Evolutionary conservation across 2,797 vertebrate species (phyloP).

Genomic region (Acanthurus tractus): DNA sequence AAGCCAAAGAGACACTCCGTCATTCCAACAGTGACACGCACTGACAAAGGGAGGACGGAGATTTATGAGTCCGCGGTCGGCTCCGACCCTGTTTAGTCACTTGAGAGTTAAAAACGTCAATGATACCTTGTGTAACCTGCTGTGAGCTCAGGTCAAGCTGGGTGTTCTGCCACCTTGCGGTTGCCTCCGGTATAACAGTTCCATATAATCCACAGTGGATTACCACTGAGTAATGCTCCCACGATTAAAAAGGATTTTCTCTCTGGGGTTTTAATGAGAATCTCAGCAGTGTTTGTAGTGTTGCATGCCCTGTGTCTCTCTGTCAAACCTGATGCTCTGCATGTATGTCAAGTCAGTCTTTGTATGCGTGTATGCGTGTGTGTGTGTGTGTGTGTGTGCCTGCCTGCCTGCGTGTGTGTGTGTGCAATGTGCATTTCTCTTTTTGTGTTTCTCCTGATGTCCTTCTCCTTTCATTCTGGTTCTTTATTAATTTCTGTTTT

Average conservation of each 20-base stretch:
- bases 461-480: background rate
- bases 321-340: constrained; percentile 34
- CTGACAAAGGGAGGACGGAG: background rate
- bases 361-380: constrained; percentile 1
- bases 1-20: too few relatives aligned
- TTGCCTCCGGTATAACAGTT: constrained; percentile 37
- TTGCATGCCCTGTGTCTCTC: constrained; percentile 37
- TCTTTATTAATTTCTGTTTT: background rate
- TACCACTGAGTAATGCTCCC: constrained; percentile 69
- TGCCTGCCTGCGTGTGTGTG: too few relatives aligned
- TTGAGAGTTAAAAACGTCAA: constrained; percentile 21
- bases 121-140: constrained; percentile 1
- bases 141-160: constrained; percentile 10
- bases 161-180: constrained; percentile 58
- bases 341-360: constrained; percentile 29
- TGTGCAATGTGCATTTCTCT: constrained; percentile 3
- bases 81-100: constrained; percentile 20
- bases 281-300: constrained; percentile 62
- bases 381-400: background rate
- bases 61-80: background rate
- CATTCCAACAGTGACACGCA: background rate
- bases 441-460: background rate
- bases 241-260: constrained; percentile 79
- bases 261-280: constrained; percentile 78
- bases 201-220: constrained; percentile 72